phyloP scores from a whole-genome alignment of 2,797 vertebrate genomes.

The Xiphophorus birchmanni region DNA sequence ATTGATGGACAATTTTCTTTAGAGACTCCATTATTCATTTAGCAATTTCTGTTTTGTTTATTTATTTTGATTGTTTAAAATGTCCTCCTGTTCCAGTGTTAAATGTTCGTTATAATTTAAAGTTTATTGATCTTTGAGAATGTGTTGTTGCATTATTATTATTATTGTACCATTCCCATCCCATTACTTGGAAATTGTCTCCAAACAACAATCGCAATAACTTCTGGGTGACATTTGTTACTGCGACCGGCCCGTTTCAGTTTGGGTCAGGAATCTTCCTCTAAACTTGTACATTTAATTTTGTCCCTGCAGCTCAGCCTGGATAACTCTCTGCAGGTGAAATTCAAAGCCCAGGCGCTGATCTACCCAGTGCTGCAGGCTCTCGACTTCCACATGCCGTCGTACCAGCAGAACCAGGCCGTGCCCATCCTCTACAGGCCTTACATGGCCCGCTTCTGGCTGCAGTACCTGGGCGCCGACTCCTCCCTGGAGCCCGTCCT shows the following conservation, averaged over 20 bases:
- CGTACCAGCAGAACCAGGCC: slow-evolving; percentile 91
- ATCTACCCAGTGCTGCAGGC: slow-evolving; percentile 94
- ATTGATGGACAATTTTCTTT: no score
- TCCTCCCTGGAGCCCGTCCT: slow-evolving; percentile 80
- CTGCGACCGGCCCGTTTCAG: neutral
- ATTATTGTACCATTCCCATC: no score
- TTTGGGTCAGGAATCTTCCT: neutral
- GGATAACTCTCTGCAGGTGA: slow-evolving; percentile 73
- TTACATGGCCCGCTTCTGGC: slow-evolving; percentile 89
- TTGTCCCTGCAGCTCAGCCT: slow-evolving; percentile 81
- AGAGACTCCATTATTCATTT: no score
- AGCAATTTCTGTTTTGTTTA: no score
- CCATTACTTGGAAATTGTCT: no score
- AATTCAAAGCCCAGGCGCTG: slow-evolving; percentile 90
- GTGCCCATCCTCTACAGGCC: slow-evolving; percentile 86
- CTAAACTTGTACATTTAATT: neutral
- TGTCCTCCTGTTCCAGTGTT: no score
- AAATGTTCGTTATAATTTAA: no score
- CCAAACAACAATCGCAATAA: no score
- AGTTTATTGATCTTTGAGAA: no score
- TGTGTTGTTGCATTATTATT: no score
- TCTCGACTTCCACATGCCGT: slow-evolving; percentile 93
- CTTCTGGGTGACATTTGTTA: no score
- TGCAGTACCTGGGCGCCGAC: slow-evolving; percentile 89
- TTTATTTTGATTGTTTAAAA: no score